Base-by-base conservation (phyloP, 2,113 vertebrate species). In the Suricata suricatta region DNA sequence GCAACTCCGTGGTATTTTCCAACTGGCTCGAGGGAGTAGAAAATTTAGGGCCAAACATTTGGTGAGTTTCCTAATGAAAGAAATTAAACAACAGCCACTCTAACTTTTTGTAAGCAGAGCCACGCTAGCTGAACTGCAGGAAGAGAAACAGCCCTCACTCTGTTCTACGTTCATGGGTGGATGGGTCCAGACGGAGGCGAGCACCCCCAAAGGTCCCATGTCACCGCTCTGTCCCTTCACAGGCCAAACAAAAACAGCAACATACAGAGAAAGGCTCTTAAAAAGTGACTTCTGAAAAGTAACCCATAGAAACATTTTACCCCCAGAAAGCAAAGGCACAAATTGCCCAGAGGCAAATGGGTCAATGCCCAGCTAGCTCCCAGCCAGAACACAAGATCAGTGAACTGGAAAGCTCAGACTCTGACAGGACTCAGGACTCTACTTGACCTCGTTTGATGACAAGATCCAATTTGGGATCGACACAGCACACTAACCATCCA, bases 31-130 rank as follows among this genome's bases (percentile, higher is more conserved):
- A 93, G 95, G 97, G 88, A 98, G 96, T 31, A 69, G 57, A 97
- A 89, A 96, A 98, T 97, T 98, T 92, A 98, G 94, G 97, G 98
- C 98, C 98, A 99, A 87, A 98, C 86, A 97, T 98, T 98, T 98
- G 96, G 97, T 98, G 96, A 98, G 69, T 97, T 98, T 98, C n/a
- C 98, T 98, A 98, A 98, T 98, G 97, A 99, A 98, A 93, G 93
- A 86, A 98, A 98, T 96, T 96, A 98, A 99, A 98, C 96, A 98
- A 97, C 97, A 98, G 97, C 97, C 98, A 35, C 60, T 89, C 93
- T 97, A 95, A 93, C 25, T 98, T 80, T 97, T 95, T 97, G 38
- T 76, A 95, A 98, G 96, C 2, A 97, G 90, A 97, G 96, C 97
- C 93, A 44, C 91, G 68, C 88, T 66, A 74, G 50, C 60, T 97